These are phyloP conservation scores for Chiroxiphia lanceolata DNA, from an alignment of 2,797 vertebrate genomes.

Conservation along the genomic window DNA sequence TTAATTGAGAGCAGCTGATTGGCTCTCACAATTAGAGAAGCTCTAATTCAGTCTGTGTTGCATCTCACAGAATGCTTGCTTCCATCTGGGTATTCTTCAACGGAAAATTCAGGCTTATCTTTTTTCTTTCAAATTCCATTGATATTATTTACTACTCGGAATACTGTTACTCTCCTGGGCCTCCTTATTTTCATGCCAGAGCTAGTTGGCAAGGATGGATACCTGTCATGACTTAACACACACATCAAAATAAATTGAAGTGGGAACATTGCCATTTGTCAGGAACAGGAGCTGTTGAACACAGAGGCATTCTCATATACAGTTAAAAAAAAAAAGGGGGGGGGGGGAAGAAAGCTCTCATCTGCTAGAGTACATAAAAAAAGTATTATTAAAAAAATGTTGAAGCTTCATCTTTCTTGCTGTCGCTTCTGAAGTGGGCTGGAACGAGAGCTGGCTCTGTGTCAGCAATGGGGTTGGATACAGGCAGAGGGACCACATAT, in stretches of 20 bases:
- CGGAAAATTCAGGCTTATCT: background rate
- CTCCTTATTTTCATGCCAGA: constrained; percentile 36
- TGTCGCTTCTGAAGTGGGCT: background rate
- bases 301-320: background rate
- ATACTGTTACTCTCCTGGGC: constrained; percentile 19
- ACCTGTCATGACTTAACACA: constrained; percentile 57
- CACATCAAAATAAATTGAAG: constrained; percentile 32
- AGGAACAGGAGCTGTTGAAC: background rate
- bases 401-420: background rate
- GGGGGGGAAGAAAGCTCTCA: background rate
- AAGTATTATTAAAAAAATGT: background rate
- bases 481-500: background rate
- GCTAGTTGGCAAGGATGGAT: constrained; percentile 39
- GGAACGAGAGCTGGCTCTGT: background rate
- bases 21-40: background rate
- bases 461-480: background rate
- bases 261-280: constrained; percentile 21
- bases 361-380: background rate
- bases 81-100: background rate
- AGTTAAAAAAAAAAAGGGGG: background rate
- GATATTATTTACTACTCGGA: constrained; percentile 44
- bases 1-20: background rate
- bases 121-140: constrained; percentile 6
- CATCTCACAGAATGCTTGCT: background rate
- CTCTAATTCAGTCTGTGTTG: background rate